These are phyloP conservation scores for Trigoniulus corallinus DNA, from an alignment of 1,140 invertebrate species.

Conservation along the genomic window DNA sequence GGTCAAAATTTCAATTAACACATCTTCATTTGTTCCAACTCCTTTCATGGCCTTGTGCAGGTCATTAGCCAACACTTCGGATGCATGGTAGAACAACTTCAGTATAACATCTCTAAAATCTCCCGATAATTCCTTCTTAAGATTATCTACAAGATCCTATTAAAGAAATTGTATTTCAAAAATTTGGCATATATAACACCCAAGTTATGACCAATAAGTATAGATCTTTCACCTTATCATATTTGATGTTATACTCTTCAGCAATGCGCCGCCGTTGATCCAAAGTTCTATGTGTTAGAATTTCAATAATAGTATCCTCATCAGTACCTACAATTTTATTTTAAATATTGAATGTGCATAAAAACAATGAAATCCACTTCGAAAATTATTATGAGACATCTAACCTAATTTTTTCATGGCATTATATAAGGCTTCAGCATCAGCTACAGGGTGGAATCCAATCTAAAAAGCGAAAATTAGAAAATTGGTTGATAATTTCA, in stretches of 20 bases:
- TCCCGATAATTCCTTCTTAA: constrained; percentile 57
- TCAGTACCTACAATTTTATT: constrained; percentile 69
- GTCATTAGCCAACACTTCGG: constrained; percentile 50
- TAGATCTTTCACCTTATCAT: constrained; percentile 80
- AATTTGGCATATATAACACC: too few species aligned
- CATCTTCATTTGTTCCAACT: constrained; percentile 44
- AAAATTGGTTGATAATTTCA: too few species aligned
- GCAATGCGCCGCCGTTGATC: constrained; percentile 83
- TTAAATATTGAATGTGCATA: constrained; percentile 2
- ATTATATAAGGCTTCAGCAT: too few species aligned
- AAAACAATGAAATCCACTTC: neutral
- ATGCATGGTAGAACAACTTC: constrained; percentile 46
- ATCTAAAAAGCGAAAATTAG: too few species aligned
- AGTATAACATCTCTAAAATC: constrained; percentile 60
- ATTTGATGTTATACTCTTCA: constrained; percentile 78
- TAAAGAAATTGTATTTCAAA: too few species aligned
- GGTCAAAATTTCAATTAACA: constrained; percentile 75
- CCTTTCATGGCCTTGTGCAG: constrained; percentile 45
- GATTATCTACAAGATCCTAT: constrained; percentile 49
- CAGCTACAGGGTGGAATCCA: too few species aligned
- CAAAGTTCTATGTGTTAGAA: constrained; percentile 69
- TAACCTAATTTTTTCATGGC: constrained; percentile 71
- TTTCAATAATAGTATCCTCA: constrained; percentile 78
- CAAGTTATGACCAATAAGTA: too few species aligned
- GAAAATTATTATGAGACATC: constrained; percentile 8